Conservation (phyloP, 2,797 vertebrate genomes). For the Coilia nasus region DNA sequence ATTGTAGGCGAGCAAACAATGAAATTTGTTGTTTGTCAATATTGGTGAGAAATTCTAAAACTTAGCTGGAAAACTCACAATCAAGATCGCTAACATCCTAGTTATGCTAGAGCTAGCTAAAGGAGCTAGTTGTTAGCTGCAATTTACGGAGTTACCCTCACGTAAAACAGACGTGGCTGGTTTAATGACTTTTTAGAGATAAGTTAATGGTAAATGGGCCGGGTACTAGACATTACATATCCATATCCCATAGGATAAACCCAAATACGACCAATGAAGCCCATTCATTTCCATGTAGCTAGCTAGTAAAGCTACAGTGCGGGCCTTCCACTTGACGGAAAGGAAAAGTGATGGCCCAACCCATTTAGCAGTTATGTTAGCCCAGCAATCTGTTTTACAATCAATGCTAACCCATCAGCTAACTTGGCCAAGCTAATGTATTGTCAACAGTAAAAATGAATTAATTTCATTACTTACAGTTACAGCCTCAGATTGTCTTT, state of each 20-base stretch:
- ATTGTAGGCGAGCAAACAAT: too few species aligned
- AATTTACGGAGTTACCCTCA: not conserved
- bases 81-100: not conserved
- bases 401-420: not conserved
- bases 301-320: not conserved
- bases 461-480: not conserved
- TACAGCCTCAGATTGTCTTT: constrained; percentile 7
- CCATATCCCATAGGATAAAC: not conserved
- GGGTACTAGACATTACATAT: not conserved
- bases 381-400: not conserved
- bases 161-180: not conserved
- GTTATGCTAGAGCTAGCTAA: not conserved
- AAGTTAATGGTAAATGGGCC: not conserved
- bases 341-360: constrained; percentile 24
- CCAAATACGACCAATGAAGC: not conserved
- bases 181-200: not conserved
- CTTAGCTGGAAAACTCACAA: not conserved
- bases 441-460: not conserved
- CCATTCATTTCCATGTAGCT: not conserved
- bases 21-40: not conserved
- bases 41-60: not conserved
- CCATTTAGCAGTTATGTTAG: constrained; percentile 21
- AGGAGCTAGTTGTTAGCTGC: not conserved
- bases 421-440: not conserved
- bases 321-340: constrained; percentile 9